These are phyloP conservation scores for Oxytorus armatus DNA, from an alignment of 2,888 invertebrate genomes.

Conservation along the genomic window DNA sequence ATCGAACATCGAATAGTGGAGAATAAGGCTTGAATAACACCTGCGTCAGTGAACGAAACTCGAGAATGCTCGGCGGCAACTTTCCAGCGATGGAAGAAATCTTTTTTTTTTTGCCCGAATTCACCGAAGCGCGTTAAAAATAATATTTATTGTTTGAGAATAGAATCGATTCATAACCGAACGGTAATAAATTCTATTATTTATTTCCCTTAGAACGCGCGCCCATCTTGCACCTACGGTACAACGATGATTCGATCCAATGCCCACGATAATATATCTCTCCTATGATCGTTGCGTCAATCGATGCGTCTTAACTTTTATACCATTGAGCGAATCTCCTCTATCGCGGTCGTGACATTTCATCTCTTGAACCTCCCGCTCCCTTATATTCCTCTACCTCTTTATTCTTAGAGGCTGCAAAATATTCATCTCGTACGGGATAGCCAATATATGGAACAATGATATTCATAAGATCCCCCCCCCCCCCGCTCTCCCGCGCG, in stretches of 20 bases:
- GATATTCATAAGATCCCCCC: constrained; percentile 52
- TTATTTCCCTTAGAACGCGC: background rate
- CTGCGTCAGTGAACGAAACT: too few relatives aligned
- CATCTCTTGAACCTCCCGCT: background rate
- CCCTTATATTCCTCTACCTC: background rate
- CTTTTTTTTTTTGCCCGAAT: background rate
- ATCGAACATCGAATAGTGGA: background rate
- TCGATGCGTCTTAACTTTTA: constrained; percentile 19
- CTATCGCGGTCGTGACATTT: constrained; percentile 44
- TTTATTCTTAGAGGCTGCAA: background rate
- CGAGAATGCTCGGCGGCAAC: background rate
- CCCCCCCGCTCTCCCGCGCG: too few relatives aligned
- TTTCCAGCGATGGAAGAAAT: background rate
- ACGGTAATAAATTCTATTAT: background rate
- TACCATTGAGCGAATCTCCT: constrained; percentile 24
- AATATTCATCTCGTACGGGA: constrained; percentile 12
- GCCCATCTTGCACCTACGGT: background rate
- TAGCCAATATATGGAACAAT: constrained; percentile 45
- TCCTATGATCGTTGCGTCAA: constrained; percentile 22
- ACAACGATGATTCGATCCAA: background rate
- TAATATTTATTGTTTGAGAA: background rate
- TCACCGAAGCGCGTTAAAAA: background rate
- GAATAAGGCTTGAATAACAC: background rate
- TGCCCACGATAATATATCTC: constrained; percentile 1
- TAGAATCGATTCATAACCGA: background rate